Conservation (phyloP, 2,797 vertebrate genomes). For the Dermochelys coriacea region DNA sequence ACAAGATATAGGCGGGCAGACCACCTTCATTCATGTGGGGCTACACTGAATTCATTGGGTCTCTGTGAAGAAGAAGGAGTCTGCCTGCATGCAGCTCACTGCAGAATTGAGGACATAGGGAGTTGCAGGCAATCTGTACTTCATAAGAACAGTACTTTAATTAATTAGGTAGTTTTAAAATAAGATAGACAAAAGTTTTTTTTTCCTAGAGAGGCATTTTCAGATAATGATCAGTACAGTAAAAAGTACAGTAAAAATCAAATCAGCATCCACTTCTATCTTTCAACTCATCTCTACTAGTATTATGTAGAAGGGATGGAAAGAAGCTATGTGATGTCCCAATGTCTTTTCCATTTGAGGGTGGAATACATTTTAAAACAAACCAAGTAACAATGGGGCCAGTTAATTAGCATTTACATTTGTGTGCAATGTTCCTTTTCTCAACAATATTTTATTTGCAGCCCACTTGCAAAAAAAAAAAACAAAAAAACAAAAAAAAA, state of each 20-base stretch:
- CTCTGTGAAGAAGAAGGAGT: background rate
- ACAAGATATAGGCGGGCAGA: background rate
- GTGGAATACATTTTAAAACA: background rate
- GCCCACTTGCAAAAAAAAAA: background rate
- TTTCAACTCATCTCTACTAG: background rate
- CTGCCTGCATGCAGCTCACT: background rate
- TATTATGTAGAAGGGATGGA: background rate
- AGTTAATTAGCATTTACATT: background rate
- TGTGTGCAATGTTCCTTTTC: fast-evolving
- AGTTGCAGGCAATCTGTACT: background rate
- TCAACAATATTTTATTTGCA: background rate
- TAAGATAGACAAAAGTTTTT: background rate
- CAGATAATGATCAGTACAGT: background rate
- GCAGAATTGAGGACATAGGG: background rate
- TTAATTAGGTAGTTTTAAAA: constrained; percentile 8
- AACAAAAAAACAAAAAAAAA: too few relatives aligned
- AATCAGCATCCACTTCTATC: background rate
- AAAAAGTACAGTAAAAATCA: background rate
- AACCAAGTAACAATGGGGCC: background rate
- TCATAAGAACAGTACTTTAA: background rate
- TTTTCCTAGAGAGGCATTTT: fast-evolving
- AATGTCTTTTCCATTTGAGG: background rate
- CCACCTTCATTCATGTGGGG: background rate
- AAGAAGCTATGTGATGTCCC: background rate
- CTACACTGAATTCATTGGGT: fast-evolving